Conservation (phyloP, 2,888 invertebrate genomes). For the Pimpla rufipes region DNA sequence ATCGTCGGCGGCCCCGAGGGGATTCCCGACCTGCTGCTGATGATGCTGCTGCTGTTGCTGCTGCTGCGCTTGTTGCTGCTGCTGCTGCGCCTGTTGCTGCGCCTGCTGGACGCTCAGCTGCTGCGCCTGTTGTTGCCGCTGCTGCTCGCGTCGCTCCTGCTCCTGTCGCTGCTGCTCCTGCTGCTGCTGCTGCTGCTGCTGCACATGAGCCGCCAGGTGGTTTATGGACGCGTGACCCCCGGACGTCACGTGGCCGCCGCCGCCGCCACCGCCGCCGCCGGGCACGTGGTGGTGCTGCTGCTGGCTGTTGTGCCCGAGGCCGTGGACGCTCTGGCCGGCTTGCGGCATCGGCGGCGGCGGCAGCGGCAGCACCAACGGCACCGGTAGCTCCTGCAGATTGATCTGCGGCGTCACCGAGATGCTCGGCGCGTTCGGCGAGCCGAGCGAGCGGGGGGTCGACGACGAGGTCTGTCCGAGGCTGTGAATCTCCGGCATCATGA, state of each 20-base stretch:
- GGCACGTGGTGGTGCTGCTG: constrained; percentile 84
- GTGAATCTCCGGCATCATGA: constrained; percentile 79
- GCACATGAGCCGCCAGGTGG: constrained; percentile 81
- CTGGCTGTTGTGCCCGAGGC: constrained; percentile 73
- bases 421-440: constrained; percentile 82
- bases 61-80: constrained; percentile 67
- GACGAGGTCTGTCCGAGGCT: constrained; percentile 75
- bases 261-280: no score
- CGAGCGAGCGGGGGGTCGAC: constrained; percentile 83
- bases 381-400: constrained; percentile 84
- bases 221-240: constrained; percentile 81
- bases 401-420: constrained; percentile 84
- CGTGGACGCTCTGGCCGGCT: constrained; percentile 77
- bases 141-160: constrained; percentile 69
- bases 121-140: constrained; percentile 61
- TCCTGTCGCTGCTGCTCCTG: constrained; percentile 74
- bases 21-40: constrained; percentile 73
- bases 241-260: constrained; percentile 82
- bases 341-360: constrained; percentile 81
- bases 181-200: constrained; percentile 77
- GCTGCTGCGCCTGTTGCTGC: constrained; percentile 71
- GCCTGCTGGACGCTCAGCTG: constrained; percentile 73
- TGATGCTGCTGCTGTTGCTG: constrained; percentile 74
- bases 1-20: constrained; percentile 88
- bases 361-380: constrained; percentile 80